Evolutionary conservation across 2,113 vertebrate genomes (phyloP), one percentile per base, ranked within the genome.

Genomic region (Tichodroma muraria): DNA sequence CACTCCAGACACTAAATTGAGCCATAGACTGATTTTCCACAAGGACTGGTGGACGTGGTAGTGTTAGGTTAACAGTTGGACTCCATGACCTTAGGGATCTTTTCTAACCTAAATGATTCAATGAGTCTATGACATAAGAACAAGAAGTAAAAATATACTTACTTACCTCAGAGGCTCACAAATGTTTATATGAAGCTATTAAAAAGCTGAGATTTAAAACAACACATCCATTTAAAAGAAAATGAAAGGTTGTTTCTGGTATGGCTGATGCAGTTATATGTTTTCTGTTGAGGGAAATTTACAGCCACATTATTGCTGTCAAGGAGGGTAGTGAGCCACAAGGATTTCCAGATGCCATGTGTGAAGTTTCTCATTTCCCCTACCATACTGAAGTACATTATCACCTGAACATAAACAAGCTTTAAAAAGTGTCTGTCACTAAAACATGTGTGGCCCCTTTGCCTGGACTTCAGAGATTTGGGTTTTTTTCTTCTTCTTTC

Each of bases 291-390:
- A 52, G 87, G 69, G 72, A 96, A 96, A 97, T 97, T 95, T 97
- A 96, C 89, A 95, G 95, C 52, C 70, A 78, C 31, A 16, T 95
- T 97, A 96, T 88, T 92, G 80, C 91, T 94, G 95, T 96, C 90
- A 96, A 91, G 84, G 75, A 92, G 37, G 64, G 76, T 60, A 95
- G 85, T 94, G 90, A 97, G 92, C 66, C 88, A 95, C 93, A 97
- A 91, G 91, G 88, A 96, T 88, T 97, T 97, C 96, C 96, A 97
- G 94, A 96, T 95, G 94, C 91, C 92, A 86, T 49, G 83, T 95
- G 92, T 93, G 94, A 97, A 95, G 94, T 94, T 97, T 97, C 91
- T 96, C 96, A 95, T 97, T 96, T 96, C 95, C 88, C 78, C 66
- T 91, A 53, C 65, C 64, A 82, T 80, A 94, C 88, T 91, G 70